Evolutionary conservation across 1,140 invertebrate species (phyloP).

Genomic region (Monochamus saltuarius): DNA sequence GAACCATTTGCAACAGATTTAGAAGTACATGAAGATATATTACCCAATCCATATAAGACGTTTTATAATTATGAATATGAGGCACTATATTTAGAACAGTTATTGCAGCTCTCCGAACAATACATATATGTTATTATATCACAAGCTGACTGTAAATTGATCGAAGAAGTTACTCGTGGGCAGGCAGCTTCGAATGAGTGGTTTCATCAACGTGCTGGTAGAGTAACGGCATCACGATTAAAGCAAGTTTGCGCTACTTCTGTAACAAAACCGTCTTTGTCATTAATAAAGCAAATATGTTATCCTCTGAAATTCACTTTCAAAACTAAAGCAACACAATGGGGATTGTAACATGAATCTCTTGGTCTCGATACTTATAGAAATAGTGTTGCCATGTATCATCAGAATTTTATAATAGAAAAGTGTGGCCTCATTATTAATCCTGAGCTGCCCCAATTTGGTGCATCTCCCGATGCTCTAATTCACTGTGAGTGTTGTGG

Average conservation of each 20-base stretch:
- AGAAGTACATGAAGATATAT: too few relatives aligned
- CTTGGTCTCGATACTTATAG: background rate
- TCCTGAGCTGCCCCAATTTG: background rate
- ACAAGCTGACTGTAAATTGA: too few relatives aligned
- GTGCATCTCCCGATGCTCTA: slow-evolving; percentile 1
- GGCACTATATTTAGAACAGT: too few relatives aligned
- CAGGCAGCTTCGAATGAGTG: background rate
- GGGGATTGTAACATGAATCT: slow-evolving; percentile 7
- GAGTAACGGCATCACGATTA: slow-evolving; percentile 9
- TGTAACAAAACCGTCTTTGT: slow-evolving; percentile 3
- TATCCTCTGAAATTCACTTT: slow-evolving; percentile 4
- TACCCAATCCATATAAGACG: too few relatives aligned
- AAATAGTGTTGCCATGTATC: background rate
- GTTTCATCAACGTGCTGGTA: slow-evolving; percentile 4
- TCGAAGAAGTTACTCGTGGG: too few relatives aligned
- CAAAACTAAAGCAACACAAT: slow-evolving; percentile 1
- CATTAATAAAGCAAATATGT: slow-evolving; percentile 6
- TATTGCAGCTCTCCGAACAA: too few relatives aligned
- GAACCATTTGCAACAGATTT: too few relatives aligned
- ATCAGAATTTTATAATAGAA: background rate
- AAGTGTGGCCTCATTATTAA: background rate
- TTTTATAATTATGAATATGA: too few relatives aligned
- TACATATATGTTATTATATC: too few relatives aligned
- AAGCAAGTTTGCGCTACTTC: background rate
- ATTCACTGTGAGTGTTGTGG: slow-evolving; percentile 3